Conservation (phyloP, 2,888 invertebrate species). For the Heteromurus nitidus region DNA sequence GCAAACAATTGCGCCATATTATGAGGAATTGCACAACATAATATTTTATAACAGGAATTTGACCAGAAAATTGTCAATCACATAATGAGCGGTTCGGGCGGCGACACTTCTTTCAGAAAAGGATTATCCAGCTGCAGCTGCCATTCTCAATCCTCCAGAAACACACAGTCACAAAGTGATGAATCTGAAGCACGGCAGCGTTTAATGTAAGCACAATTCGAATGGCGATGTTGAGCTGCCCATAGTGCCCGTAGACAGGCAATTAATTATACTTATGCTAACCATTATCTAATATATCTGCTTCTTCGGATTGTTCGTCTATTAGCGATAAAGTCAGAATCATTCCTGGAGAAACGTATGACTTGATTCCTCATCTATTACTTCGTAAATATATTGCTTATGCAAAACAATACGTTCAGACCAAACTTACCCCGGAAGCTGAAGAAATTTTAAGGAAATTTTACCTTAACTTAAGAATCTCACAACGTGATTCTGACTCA, state of each 20-base stretch:
- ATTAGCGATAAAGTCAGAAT: conserved; percentile 81
- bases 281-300: too few species aligned
- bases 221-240: too few species aligned
- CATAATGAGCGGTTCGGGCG: conserved; percentile 43
- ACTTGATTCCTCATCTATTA: conserved; percentile 84
- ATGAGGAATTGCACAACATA: too few species aligned
- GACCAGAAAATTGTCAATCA: conserved; percentile 67
- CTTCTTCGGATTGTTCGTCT: too few species aligned
- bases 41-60: conserved; percentile 64
- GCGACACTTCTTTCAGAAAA: neutral
- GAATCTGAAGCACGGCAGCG: neutral
- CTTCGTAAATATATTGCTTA: conserved; percentile 94
- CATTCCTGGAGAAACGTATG: conserved; percentile 80
- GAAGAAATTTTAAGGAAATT: conserved; percentile 84
- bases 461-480: conserved; percentile 85
- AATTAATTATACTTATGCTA: too few species aligned
- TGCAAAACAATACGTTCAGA: conserved; percentile 90
- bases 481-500: conserved; percentile 81
- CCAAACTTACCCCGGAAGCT: conserved; percentile 85
- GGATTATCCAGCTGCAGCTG: too few species aligned
- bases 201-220: neutral
- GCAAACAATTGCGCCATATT: neutral
- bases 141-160: too few species aligned
- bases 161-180: neutral
- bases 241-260: too few species aligned